A percentile compares a stretch with the other conserved stretches of the same genome.
Evolutionary conservation across 1,140 invertebrate genomes (phyloP).

Genomic region (Leguminivora glycinivorella): DNA sequence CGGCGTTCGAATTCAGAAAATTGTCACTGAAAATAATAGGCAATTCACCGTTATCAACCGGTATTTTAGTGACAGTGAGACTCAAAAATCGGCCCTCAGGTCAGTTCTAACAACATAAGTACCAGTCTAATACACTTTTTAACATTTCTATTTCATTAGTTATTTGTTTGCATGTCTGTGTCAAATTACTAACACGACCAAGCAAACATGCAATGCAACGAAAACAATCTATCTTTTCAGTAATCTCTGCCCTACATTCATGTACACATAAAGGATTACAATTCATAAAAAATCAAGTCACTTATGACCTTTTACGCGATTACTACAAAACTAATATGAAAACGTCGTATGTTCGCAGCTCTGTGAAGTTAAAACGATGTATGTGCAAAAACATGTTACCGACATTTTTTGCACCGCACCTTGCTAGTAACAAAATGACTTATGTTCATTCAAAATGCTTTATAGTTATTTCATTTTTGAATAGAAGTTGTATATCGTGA

Average conservation of each 20-base stretch:
- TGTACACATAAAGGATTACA: background rate
- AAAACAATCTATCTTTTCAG: background rate
- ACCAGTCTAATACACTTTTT: background rate
- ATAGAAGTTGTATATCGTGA: background rate
- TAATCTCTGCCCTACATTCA: background rate
- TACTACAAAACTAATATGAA: background rate
- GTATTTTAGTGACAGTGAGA: too few species aligned
- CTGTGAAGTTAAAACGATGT: background rate
- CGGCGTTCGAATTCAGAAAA: too few species aligned
- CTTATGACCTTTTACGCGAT: background rate
- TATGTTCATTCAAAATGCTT: background rate
- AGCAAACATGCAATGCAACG: constrained; percentile 3
- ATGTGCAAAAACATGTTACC: background rate
- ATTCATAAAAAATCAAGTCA: background rate
- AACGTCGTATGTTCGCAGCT: too few species aligned
- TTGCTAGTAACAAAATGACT: background rate
- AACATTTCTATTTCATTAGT: background rate
- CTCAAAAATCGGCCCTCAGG: too few species aligned
- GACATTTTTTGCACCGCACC: background rate
- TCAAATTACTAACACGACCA: background rate
- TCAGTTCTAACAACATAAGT: too few species aligned
- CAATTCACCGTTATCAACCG: too few species aligned
- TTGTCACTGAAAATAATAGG: too few species aligned
- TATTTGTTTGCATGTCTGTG: constrained; percentile 9
- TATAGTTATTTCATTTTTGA: background rate